Conservation (phyloP, 2,888 invertebrate genomes). For the Tetragnatha montana region DNA sequence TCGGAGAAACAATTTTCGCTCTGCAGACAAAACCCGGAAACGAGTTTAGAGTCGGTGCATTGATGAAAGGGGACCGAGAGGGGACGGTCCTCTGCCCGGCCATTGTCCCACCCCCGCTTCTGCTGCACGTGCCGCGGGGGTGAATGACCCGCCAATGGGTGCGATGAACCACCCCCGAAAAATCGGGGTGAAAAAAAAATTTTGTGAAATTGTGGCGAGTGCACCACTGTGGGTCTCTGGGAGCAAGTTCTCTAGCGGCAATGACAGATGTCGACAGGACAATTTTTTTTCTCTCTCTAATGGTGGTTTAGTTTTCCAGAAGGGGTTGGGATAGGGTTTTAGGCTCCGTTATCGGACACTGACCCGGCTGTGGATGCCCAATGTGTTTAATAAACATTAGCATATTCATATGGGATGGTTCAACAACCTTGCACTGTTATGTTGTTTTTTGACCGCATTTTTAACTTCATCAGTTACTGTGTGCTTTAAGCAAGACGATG, state of each 20-base stretch:
- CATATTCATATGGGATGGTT: no score
- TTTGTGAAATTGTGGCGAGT: conserved; percentile 16
- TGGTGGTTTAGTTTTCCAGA: no score
- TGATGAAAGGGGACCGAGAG: not conserved
- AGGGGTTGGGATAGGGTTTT: no score
- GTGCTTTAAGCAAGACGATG: no score
- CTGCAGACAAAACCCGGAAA: conserved; percentile 31
- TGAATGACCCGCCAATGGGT: conserved; percentile 58
- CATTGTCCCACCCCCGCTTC: conserved; percentile 67
- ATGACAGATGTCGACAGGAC: no score
- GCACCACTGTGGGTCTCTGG: conserved; percentile 51
- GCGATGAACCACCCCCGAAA: conserved; percentile 51
- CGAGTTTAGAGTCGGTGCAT: conserved; percentile 17
- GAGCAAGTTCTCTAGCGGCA: conserved; percentile 13
- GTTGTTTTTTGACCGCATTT: no score
- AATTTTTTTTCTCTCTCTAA: no score
- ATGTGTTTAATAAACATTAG: no score
- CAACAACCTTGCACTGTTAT: no score
- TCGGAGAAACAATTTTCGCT: conserved; percentile 19
- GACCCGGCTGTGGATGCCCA: no score
- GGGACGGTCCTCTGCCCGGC: conserved; percentile 28
- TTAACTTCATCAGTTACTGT: no score
- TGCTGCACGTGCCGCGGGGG: conserved; percentile 59
- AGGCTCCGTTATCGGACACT: no score
- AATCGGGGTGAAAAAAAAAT: conserved; percentile 20